Percentiles rank a stretch among this genome's conserved stretches.
These are phyloP conservation scores for Chironomus striatipennis DNA, from an alignment of 1,140 invertebrate species.

Conservation along the genomic window DNA sequence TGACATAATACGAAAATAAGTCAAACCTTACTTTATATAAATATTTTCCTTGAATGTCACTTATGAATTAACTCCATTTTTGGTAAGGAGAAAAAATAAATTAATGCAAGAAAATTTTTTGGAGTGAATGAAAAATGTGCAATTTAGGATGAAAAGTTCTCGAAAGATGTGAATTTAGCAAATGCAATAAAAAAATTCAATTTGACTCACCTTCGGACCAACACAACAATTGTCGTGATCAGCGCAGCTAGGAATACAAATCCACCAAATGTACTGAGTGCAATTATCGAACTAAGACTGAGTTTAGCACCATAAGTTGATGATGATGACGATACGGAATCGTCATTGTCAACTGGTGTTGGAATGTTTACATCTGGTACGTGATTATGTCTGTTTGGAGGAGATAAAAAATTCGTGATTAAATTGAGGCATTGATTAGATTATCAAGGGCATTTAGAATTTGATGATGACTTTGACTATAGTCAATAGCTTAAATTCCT, in stretches of 20 bases:
- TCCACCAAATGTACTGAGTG: constrained; percentile 78
- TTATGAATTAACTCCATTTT: too few relatives aligned
- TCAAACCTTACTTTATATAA: too few relatives aligned
- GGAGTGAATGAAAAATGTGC: too few relatives aligned
- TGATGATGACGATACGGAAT: constrained; percentile 42
- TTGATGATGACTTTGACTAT: constrained; percentile 28
- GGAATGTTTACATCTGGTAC: constrained; percentile 59
- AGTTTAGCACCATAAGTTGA: constrained; percentile 63
- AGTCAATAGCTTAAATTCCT: constrained; percentile 33
- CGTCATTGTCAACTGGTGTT: constrained; percentile 54
- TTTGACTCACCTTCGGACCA: constrained; percentile 72
- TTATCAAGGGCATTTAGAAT: too few relatives aligned
- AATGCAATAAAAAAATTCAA: not conserved
- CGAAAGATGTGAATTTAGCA: too few relatives aligned
- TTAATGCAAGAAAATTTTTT: too few relatives aligned
- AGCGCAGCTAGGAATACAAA: constrained; percentile 84
- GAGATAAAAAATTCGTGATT: constrained; percentile 33
- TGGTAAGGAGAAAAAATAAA: too few relatives aligned
- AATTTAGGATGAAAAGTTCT: too few relatives aligned
- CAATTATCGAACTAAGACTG: constrained; percentile 80
- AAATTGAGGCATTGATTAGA: constrained; percentile 30
- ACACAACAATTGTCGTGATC: constrained; percentile 78
- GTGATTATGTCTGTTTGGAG: constrained; percentile 34
- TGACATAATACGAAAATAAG: too few relatives aligned
- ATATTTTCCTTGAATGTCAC: too few relatives aligned